phyloP scores from a whole-genome alignment of 2,888 invertebrate genomes.

The Anoncus sp. region DNA sequence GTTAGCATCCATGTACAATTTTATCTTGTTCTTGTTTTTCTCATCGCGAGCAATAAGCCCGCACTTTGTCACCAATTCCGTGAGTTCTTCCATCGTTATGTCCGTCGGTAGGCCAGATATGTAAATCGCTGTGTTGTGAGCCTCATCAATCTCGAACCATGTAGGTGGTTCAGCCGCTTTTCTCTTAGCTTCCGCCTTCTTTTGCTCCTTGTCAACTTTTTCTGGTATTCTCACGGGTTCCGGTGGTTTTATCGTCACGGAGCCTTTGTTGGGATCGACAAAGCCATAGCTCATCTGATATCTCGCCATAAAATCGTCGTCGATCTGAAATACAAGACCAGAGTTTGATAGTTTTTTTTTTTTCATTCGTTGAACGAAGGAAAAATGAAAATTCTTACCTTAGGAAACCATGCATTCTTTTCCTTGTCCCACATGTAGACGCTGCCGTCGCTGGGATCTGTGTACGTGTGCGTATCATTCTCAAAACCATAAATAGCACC shows the following conservation, averaged over 20 bases:
- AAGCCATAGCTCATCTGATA: conserved; percentile 99
- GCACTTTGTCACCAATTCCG: conserved; percentile 97
- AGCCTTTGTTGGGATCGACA: conserved; percentile 85
- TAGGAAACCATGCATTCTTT: conserved; percentile 98
- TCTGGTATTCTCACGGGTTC: conserved; percentile 38
- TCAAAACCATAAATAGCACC: conserved; percentile 88
- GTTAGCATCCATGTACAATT: conserved; percentile 93
- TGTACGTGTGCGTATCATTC: conserved; percentile 91
- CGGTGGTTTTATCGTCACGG: conserved; percentile 68
- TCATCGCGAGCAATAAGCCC: conserved; percentile 96
- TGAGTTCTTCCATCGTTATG: conserved; percentile 94
- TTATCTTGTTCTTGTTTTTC: conserved; percentile 93
- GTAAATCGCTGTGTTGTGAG: conserved; percentile 97
- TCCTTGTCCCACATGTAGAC: conserved; percentile 96
- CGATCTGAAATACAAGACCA: conserved; percentile 85
- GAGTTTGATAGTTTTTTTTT: not conserved
- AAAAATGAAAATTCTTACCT: conserved; percentile 84
- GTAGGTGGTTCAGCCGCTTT: conserved; percentile 85
- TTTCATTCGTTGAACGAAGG: not conserved
- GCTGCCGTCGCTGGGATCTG: conserved; percentile 93
- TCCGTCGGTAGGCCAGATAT: conserved; percentile 96
- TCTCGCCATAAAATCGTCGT: conserved; percentile 97
- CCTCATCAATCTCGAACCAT: conserved; percentile 97
- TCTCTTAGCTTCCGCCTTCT: conserved; percentile 82
- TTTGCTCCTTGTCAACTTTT: conserved; percentile 73